These are phyloP conservation scores for Cryptus armator DNA, from an alignment of 2,888 invertebrate species.

Conservation along the genomic window DNA sequence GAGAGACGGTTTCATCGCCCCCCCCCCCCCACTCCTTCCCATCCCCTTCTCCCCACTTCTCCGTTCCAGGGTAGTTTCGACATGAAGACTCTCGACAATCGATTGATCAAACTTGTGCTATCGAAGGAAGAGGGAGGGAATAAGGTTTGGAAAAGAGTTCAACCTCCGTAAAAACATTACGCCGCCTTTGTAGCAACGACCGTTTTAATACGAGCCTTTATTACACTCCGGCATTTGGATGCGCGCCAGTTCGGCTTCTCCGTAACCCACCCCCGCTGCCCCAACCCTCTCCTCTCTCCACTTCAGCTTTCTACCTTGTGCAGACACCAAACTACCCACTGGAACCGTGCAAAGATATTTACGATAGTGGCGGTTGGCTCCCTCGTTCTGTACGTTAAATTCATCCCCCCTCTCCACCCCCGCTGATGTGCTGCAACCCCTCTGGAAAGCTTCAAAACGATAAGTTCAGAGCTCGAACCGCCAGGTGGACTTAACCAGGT, in stretches of 20 bases:
- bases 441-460: slow-evolving; percentile 35
- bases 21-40: too few species aligned
- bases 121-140: not conserved
- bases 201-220: slow-evolving; percentile 74
- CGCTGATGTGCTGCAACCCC: slow-evolving; percentile 21
- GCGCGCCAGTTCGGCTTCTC: slow-evolving; percentile 69
- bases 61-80: not conserved
- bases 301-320: slow-evolving; percentile 15
- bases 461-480: slow-evolving; percentile 32
- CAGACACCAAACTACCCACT: slow-evolving; percentile 41
- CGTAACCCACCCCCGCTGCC: slow-evolving; percentile 35
- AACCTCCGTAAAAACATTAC: slow-evolving; percentile 49
- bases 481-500: slow-evolving; percentile 55
- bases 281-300: slow-evolving; percentile 7
- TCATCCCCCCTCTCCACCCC: slow-evolving; percentile 39
- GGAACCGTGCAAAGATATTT: slow-evolving; percentile 68
- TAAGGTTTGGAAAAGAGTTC: slow-evolving; percentile 16
- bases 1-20: not conserved
- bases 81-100: slow-evolving; percentile 10
- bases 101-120: slow-evolving; percentile 32
- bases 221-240: slow-evolving; percentile 75
- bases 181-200: slow-evolving; percentile 60
- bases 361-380: slow-evolving; percentile 65
- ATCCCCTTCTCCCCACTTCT: not conserved
- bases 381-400: slow-evolving; percentile 55